Conservation (phyloP, 1,140 invertebrate species). For the Drosophila ficusphila region DNA sequence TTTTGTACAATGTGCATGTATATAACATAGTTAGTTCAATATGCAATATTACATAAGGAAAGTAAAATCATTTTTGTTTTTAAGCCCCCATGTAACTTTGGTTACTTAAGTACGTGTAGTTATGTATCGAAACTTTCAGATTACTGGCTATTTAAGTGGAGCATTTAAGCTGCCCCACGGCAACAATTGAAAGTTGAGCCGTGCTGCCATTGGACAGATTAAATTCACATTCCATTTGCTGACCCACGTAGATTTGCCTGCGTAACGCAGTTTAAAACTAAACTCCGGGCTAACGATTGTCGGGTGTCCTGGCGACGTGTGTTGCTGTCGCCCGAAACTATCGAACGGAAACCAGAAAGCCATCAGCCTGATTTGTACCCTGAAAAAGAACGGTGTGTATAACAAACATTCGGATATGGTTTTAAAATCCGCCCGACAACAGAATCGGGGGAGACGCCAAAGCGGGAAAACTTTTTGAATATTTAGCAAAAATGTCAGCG, state of each 20-base stretch:
- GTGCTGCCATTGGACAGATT: conserved; percentile 22
- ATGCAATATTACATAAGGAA: too few species aligned
- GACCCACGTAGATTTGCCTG: conserved; percentile 18
- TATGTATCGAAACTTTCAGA: not conserved
- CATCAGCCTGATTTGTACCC: conserved; percentile 38
- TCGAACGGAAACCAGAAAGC: conserved; percentile 49
- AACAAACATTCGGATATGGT: conserved; percentile 36
- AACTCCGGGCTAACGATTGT: conserved; percentile 29
- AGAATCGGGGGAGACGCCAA: conserved; percentile 45
- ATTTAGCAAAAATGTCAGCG: conserved; percentile 59
- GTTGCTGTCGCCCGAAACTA: conserved; percentile 24
- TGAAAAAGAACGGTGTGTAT: conserved; percentile 9
- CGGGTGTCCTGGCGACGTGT: conserved; percentile 27
- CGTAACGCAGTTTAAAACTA: conserved; percentile 19
- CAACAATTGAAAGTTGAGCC: conserved; percentile 14
- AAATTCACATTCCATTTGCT: conserved; percentile 30
- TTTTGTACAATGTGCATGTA: too few species aligned
- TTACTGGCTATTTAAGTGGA: not conserved
- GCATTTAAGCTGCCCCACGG: not conserved
- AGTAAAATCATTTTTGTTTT: too few species aligned
- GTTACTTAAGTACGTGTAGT: not conserved
- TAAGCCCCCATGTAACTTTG: too few species aligned
- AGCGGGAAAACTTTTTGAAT: conserved; percentile 61
- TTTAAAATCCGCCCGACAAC: conserved; percentile 32
- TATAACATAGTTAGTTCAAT: too few species aligned